Evolutionary conservation across 2,113 vertebrate species (phyloP).

Genomic region (Plecturocebus donacophilus): DNA sequence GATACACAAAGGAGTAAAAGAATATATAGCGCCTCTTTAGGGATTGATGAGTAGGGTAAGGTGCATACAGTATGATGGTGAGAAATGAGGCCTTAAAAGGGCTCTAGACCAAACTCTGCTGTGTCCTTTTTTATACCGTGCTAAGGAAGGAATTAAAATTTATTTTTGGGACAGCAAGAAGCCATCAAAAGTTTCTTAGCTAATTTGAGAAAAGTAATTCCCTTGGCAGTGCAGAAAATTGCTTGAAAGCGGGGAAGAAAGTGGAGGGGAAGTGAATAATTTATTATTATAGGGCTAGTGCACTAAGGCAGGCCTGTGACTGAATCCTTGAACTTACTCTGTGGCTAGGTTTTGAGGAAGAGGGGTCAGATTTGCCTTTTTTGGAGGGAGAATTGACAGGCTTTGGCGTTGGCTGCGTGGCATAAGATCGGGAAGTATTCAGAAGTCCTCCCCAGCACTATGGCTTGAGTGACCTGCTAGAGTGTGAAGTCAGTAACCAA

Average conservation of each 20-base stretch:
- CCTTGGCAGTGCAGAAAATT: conserved; percentile 21
- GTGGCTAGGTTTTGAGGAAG: background rate
- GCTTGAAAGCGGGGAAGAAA: background rate
- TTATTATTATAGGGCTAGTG: background rate
- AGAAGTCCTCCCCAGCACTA: background rate
- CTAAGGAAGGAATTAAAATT: background rate
- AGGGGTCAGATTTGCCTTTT: background rate
- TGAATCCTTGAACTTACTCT: background rate
- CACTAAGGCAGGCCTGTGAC: background rate
- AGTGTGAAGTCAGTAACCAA: background rate
- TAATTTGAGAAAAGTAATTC: conserved; percentile 47
- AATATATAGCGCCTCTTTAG: background rate
- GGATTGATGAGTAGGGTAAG: background rate
- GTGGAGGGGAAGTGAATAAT: background rate
- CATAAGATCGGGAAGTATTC: background rate
- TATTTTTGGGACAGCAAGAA: background rate
- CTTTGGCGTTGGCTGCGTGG: background rate
- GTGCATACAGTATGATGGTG: background rate
- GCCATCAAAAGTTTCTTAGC: background rate
- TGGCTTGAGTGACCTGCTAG: background rate
- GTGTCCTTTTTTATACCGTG: background rate
- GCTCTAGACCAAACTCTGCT: background rate
- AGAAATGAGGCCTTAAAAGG: background rate
- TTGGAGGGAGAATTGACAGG: background rate
- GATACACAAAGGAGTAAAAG: background rate